These are phyloP conservation scores for Micrastur ruficollis DNA, from an alignment of 2,797 vertebrate genomes.

Conservation along the genomic window DNA sequence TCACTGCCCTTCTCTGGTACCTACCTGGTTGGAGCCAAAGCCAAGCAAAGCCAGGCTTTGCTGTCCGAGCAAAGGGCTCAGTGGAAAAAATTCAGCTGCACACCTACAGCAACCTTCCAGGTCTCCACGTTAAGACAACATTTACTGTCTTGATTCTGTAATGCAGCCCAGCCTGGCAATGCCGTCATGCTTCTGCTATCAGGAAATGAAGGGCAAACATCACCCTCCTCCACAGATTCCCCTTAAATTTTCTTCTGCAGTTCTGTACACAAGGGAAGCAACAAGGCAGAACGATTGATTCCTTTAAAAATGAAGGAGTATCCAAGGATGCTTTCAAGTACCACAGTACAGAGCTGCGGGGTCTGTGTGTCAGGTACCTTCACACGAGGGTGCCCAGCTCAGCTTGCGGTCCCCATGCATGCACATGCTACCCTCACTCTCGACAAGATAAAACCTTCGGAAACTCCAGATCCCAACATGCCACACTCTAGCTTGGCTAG, in stretches of 20 bases:
- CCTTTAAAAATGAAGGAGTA: constrained; percentile 1
- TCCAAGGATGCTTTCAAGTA: neutral
- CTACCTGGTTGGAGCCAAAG: neutral
- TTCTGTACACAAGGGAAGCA: neutral
- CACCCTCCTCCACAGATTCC: neutral
- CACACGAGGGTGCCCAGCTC: neutral
- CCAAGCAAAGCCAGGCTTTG: neutral
- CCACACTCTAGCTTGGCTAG: neutral
- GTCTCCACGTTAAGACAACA: neutral
- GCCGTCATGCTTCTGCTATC: neutral
- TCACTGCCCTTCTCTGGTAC: neutral
- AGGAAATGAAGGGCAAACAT: neutral
- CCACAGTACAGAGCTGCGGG: neutral
- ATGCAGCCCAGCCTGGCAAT: neutral
- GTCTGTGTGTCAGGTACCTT: neutral
- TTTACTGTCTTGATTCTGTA: neutral
- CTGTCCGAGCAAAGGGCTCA: neutral
- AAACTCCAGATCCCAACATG: neutral
- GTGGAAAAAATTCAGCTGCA: neutral
- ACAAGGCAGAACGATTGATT: neutral
- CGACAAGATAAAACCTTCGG: neutral
- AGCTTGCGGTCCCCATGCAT: neutral
- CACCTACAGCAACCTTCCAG: neutral
- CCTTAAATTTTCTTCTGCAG: neutral
- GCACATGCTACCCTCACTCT: neutral